Conservation (phyloP, 1,140 invertebrate genomes). For the Ericerus pela region DNA sequence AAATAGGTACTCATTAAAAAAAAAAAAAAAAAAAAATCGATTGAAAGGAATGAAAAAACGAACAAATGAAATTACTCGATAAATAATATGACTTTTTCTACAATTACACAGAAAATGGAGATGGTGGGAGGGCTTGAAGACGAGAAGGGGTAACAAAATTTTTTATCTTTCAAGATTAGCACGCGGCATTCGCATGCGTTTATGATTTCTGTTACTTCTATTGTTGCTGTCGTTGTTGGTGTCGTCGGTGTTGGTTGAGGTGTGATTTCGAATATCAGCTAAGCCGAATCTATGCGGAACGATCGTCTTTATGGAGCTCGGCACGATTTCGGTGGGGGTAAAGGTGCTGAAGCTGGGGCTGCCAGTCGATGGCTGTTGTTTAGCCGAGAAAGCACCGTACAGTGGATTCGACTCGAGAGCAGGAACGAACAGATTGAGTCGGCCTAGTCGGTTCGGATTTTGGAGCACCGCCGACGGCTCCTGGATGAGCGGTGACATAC, state of each 20-base stretch:
- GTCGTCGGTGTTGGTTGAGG: too few relatives aligned
- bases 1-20: slow-evolving; percentile 3
- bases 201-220: not conserved
- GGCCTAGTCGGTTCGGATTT: not conserved
- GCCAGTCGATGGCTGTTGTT: too few relatives aligned
- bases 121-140: not conserved
- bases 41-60: not conserved
- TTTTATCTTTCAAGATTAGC: too few relatives aligned
- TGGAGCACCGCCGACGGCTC: not conserved
- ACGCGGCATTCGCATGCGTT: not conserved
- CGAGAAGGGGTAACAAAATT: not conserved
- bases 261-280: too few relatives aligned
- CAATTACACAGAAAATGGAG: not conserved
- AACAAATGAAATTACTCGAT: not conserved
- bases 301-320: too few relatives aligned
- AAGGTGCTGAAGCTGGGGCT: too few relatives aligned
- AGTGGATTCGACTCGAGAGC: not conserved
- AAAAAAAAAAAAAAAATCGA: slow-evolving; percentile 5
- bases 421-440: not conserved
- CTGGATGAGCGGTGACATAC: not conserved
- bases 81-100: slow-evolving; percentile 4
- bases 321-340: too few relatives aligned
- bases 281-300: not conserved
- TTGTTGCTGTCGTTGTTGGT: not conserved
- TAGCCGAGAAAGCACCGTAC: too few relatives aligned